Evolutionary conservation across 2,113 vertebrate genomes (phyloP).

Genomic region (Sceloporus tristichus): DNA sequence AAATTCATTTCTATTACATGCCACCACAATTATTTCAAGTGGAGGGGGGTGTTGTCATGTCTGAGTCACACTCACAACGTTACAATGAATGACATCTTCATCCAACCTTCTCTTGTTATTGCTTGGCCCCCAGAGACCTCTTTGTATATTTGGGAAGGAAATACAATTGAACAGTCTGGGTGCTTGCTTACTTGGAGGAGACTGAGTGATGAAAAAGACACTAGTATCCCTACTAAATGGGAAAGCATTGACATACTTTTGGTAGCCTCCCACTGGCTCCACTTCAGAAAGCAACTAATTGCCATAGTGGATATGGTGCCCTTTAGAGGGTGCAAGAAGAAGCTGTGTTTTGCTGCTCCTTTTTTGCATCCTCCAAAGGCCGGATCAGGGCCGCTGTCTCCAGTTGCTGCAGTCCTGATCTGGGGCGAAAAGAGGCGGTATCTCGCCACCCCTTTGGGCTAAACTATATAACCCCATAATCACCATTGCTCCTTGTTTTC

Average conservation of each 20-base stretch:
- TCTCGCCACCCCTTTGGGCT: too few species aligned
- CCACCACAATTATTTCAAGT: background rate
- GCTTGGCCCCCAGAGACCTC: background rate
- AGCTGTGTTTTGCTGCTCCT: too few species aligned
- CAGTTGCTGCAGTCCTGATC: too few species aligned
- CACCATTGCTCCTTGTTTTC: background rate
- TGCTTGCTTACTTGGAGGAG: background rate
- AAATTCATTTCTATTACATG: constrained; percentile 2
- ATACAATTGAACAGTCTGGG: background rate
- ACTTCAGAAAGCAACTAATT: constrained; percentile 5
- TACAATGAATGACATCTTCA: background rate
- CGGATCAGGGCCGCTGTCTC: too few species aligned
- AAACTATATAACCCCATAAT: too few species aligned
- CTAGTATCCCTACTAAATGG: background rate
- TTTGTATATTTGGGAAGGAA: background rate
- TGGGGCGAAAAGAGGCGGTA: too few species aligned
- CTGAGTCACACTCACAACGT: constrained; percentile 3
- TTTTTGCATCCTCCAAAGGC: too few species aligned
- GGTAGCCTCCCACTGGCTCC: background rate
- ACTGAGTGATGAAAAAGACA: background rate
- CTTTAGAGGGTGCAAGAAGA: too few species aligned
- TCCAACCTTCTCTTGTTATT: background rate
- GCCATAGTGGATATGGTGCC: background rate
- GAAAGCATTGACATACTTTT: background rate
- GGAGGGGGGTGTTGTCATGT: background rate